Conservation (phyloP, 35 echinoderm and acorn worm species). For the Strongylocentrotus purpuratus region DNA sequence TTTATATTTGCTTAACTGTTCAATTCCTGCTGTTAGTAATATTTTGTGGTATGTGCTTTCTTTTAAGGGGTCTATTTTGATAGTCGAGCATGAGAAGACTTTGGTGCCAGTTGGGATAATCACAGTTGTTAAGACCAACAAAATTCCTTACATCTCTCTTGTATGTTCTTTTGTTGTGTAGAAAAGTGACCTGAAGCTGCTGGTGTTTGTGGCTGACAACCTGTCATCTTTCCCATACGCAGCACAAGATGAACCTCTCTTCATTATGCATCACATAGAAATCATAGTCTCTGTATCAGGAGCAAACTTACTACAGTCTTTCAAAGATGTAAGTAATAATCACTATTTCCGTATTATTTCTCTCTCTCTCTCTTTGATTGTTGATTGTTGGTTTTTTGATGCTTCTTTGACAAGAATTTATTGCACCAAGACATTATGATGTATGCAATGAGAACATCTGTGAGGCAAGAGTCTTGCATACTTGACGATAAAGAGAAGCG, state of each 20-base stretch:
- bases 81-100: no score
- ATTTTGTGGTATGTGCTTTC: background rate
- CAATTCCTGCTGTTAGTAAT: no score
- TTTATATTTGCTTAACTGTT: no score
- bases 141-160: background rate
- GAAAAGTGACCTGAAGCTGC: conserved; percentile 82
- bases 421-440: no score
- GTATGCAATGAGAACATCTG: no score
- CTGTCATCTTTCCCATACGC: conserved; percentile 82
- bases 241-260: conserved; percentile 86
- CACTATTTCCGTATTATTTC: background rate
- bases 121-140: background rate
- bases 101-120: no score
- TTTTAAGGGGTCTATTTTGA: background rate
- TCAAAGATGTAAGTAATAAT: conserved; percentile 85
- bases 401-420: no score
- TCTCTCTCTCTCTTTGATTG: background rate
- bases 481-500: no score
- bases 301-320: conserved; percentile 95
- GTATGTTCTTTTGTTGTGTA: conserved; percentile 40
- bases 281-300: conserved; percentile 92
- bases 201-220: conserved; percentile 97
- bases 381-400: background rate
- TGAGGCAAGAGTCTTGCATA: no score
- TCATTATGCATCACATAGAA: conserved; percentile 99